Evolutionary conservation across 2,113 vertebrate species (phyloP).

Genomic region (Carlito syrichta): DNA sequence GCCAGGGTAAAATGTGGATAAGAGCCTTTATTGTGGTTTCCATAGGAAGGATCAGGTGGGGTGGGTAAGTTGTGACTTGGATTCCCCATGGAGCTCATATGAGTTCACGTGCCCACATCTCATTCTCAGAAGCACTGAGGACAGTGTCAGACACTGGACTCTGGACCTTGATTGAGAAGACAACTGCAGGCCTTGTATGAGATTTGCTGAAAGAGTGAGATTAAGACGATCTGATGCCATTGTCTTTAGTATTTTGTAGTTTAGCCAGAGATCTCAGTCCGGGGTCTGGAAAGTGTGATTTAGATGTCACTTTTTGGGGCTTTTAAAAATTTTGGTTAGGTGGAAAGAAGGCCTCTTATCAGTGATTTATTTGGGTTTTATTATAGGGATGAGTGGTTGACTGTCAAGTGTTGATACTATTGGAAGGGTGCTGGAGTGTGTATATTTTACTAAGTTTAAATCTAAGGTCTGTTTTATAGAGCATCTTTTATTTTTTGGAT

Average conservation of each 20-base stretch:
- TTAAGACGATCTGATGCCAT: not conserved
- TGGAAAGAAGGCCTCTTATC: not conserved
- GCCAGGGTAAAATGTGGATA: not conserved
- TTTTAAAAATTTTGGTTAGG: not conserved
- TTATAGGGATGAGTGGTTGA: fast-evolving
- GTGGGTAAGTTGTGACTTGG: not conserved
- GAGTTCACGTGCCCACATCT: fast-evolving
- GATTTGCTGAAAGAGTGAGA: not conserved
- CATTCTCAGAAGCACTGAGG: too few relatives aligned
- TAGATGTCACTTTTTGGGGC: not conserved
- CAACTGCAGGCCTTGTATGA: not conserved
- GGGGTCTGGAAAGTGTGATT: not conserved
- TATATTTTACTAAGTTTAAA: not conserved
- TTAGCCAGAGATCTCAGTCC: not conserved
- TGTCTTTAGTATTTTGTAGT: not conserved
- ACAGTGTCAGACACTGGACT: not conserved
- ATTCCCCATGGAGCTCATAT: too few relatives aligned
- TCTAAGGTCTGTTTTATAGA: not conserved
- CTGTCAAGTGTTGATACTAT: not conserved
- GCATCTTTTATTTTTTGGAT: not conserved
- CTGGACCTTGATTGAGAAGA: not conserved
- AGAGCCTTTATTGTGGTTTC: not conserved
- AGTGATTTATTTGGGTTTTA: not conserved
- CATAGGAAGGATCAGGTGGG: not conserved
- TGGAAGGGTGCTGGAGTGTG: not conserved